These are phyloP conservation scores for Synergus japonicus DNA, from an alignment of 2,888 invertebrate species.

Conservation along the genomic window DNA sequence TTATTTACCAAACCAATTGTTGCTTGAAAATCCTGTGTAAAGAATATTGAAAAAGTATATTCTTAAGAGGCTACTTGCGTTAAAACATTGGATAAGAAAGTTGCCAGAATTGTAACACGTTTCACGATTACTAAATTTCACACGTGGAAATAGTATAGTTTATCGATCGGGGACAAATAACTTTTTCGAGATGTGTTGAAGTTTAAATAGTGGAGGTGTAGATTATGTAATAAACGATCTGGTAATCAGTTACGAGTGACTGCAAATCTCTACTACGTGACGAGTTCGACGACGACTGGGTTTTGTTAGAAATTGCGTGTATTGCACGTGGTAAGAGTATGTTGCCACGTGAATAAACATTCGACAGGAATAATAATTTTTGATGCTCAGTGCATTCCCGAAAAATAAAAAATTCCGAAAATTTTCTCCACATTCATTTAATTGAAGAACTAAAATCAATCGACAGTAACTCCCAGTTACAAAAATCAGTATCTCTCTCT, in stretches of 20 bases:
- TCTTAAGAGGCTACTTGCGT: background rate
- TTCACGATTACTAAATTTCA: background rate
- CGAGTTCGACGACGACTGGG: constrained; percentile 69
- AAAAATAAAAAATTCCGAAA: background rate
- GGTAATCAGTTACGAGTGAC: constrained; percentile 65
- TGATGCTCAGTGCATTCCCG: background rate
- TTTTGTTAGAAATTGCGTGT: constrained; percentile 63
- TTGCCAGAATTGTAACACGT: background rate
- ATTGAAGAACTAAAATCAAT: background rate
- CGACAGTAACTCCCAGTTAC: too few relatives aligned
- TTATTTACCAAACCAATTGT: too few relatives aligned
- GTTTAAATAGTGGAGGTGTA: constrained; percentile 34
- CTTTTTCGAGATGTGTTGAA: constrained; percentile 29
- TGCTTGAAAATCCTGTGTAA: too few relatives aligned
- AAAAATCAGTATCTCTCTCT: too few relatives aligned
- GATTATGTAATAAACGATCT: constrained; percentile 60
- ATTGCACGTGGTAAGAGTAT: constrained; percentile 61
- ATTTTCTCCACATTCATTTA: background rate
- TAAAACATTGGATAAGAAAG: constrained; percentile 7
- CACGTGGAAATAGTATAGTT: constrained; percentile 17
- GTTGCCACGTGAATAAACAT: constrained; percentile 50
- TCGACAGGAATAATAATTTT: constrained; percentile 6
- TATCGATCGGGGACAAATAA: constrained; percentile 3
- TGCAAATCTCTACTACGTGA: constrained; percentile 76
- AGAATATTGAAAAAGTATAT: background rate